These are phyloP conservation scores for Drosophila bipectinata DNA, from an alignment of 1,140 invertebrate genomes.

Conservation along the genomic window DNA sequence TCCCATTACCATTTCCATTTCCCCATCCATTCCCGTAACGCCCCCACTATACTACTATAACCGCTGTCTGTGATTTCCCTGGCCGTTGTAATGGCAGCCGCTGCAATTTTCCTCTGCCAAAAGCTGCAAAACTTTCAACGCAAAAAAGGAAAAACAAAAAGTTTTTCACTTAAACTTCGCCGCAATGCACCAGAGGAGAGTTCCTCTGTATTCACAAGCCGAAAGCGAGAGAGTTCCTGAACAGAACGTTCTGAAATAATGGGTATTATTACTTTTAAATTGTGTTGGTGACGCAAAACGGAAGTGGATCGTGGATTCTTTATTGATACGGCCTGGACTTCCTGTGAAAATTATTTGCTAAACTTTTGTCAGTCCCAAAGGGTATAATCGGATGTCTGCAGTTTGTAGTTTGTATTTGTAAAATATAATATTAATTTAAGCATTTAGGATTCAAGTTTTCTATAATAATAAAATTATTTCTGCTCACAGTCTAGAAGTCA, in stretches of 20 bases:
- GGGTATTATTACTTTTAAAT: constrained; percentile 58
- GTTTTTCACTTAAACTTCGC: constrained; percentile 80
- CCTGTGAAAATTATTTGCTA: constrained; percentile 21
- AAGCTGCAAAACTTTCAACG: constrained; percentile 70
- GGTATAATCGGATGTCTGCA: background rate
- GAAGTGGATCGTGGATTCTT: constrained; percentile 40
- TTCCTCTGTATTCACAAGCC: constrained; percentile 23
- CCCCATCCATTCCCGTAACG: background rate
- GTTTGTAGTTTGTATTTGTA: background rate
- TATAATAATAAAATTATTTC: background rate
- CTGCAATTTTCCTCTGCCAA: constrained; percentile 72
- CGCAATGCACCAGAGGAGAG: constrained; percentile 70
- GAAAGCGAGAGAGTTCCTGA: constrained; percentile 37
- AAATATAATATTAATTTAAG: too few relatives aligned
- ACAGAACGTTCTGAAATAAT: constrained; percentile 30
- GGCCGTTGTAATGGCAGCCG: constrained; percentile 74
- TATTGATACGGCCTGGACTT: constrained; percentile 36
- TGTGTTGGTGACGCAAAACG: constrained; percentile 46
- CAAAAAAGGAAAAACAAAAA: constrained; percentile 69
- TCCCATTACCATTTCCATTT: background rate
- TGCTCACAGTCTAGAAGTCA: background rate
- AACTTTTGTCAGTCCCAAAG: constrained; percentile 7
- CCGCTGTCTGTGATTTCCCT: constrained; percentile 58
- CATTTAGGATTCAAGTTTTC: too few relatives aligned
- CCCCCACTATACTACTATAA: background rate